Conservation (phyloP, 2,797 vertebrate genomes). For the Artibeus lituratus region DNA sequence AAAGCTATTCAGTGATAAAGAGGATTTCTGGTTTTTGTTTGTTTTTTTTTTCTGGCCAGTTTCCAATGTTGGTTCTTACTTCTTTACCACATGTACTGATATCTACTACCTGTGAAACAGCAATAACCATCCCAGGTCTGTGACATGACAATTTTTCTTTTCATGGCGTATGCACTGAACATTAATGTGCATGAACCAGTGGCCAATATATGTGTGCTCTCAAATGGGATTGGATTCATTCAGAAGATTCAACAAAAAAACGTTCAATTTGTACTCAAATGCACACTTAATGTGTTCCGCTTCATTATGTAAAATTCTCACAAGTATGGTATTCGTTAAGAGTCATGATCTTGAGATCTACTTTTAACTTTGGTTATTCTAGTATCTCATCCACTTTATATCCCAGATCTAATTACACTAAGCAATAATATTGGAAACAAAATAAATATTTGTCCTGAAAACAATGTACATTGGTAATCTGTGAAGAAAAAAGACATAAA, state of each 20-base stretch:
- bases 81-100: constrained; percentile 60
- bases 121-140: constrained; percentile 45
- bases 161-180: constrained; percentile 44
- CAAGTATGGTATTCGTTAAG: not conserved
- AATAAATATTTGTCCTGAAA: not conserved
- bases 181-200: constrained; percentile 55
- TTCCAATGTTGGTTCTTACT: constrained; percentile 59
- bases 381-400: not conserved
- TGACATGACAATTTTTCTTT: constrained; percentile 50
- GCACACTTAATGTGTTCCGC: not conserved
- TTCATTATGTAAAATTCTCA: not conserved
- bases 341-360: not conserved
- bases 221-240: constrained; percentile 59
- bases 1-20: constrained; percentile 45
- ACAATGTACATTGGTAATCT: not conserved
- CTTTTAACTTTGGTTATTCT: not conserved
- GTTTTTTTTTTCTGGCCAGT: constrained; percentile 19
- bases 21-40: constrained; percentile 8
- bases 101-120: constrained; percentile 54
- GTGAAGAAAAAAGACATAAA: not conserved
- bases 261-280: too few relatives aligned
- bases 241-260: constrained; percentile 17
- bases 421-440: not conserved
- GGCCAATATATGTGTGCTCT: constrained; percentile 48
- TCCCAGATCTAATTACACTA: not conserved